A percentile compares a stretch with the other conserved stretches of the same genome.
phyloP scores from a whole-genome alignment of 2,888 invertebrate species.

The Chaitophorus viminalis region DNA sequence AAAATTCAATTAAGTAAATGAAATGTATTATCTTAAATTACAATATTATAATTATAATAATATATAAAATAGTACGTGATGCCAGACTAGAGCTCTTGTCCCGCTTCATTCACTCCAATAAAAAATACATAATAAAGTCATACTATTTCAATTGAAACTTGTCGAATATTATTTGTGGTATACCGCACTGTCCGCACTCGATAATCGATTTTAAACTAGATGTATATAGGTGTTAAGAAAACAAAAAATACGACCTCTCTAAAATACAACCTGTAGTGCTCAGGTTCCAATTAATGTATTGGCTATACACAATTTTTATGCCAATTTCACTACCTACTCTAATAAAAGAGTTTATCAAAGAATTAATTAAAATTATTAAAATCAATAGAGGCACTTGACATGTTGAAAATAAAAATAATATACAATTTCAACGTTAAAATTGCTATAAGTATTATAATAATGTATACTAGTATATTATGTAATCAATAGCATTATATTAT shows the following conservation, averaged over 20 bases:
- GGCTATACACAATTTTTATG: not conserved
- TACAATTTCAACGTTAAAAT: too few relatives aligned
- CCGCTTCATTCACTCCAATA: not conserved
- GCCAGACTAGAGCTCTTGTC: not conserved
- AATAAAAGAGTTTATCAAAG: too few relatives aligned
- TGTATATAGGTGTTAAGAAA: not conserved
- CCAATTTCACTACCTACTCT: not conserved
- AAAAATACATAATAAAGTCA: not conserved
- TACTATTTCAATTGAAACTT: not conserved
- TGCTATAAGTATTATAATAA: too few relatives aligned
- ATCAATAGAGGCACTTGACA: too few relatives aligned
- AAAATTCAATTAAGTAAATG: too few relatives aligned
- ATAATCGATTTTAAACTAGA: not conserved
- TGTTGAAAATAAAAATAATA: too few relatives aligned
- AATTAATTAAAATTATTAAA: not conserved
- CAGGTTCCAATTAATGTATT: not conserved
- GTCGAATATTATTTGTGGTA: not conserved
- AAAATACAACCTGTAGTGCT: not conserved
- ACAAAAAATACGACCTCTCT: not conserved
- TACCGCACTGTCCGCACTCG: not conserved
- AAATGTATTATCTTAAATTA: too few relatives aligned
- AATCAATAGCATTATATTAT: too few relatives aligned
- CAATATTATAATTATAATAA: too few relatives aligned
- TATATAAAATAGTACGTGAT: too few relatives aligned
- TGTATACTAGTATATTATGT: too few relatives aligned